A percentile compares a stretch with the other conserved stretches of the same genome.
Evolutionary conservation across 2,113 vertebrate genomes (phyloP).

Genomic region (Antennarius striatus): DNA sequence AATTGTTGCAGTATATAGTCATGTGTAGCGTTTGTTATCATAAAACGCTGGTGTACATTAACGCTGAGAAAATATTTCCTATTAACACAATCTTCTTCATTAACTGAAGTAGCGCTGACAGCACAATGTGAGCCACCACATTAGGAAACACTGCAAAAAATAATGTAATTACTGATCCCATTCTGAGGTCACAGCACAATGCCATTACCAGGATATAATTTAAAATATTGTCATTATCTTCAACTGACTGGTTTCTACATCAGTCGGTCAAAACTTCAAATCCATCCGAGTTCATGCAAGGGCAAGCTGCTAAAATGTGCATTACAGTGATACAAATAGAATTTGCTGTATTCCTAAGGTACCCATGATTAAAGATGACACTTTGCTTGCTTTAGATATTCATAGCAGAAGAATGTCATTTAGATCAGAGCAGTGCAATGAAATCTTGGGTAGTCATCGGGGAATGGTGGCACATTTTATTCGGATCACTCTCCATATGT

Average conservation of each 20-base stretch:
- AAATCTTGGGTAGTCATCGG: background rate
- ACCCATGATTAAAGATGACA: too few species aligned
- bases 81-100: background rate
- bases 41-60: background rate
- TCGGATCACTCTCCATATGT: background rate
- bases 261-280: background rate
- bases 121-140: background rate
- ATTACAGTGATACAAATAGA: too few species aligned
- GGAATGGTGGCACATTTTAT: background rate
- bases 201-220: background rate
- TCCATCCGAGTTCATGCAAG: background rate
- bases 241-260: slow-evolving; percentile 1
- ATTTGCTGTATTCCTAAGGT: too few species aligned
- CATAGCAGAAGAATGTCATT: background rate
- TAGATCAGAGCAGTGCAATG: background rate
- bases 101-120: background rate
- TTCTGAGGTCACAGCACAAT: background rate
- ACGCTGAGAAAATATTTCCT: background rate
- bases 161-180: background rate
- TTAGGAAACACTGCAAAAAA: background rate
- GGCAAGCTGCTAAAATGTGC: background rate
- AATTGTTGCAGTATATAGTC: background rate
- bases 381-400: background rate
- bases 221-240: background rate
- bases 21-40: background rate